Evolutionary conservation across 1,140 invertebrate genomes (phyloP).

Genomic region (Campoletis sonorensis): DNA sequence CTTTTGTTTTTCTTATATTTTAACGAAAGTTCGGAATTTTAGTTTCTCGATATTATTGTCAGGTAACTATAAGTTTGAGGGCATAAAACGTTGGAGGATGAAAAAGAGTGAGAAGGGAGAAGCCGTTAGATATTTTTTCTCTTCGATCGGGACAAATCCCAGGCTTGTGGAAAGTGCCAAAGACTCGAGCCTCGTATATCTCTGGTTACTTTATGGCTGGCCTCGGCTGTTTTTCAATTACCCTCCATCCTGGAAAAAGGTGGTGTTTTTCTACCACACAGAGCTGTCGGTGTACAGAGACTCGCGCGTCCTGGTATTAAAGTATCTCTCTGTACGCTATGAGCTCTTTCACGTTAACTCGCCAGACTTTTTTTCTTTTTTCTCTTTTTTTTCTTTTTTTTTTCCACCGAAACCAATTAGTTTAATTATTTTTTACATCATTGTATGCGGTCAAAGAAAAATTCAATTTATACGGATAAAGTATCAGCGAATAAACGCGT

Average conservation of each 20-base stretch:
- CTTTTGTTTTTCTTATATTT: neutral
- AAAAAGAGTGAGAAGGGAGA: constrained; percentile 1
- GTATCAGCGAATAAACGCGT: no score
- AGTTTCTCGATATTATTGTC: neutral
- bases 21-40: neutral
- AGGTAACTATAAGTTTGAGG: neutral
- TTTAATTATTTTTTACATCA: neutral
- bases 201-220: constrained; percentile 58
- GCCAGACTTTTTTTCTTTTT: neutral
- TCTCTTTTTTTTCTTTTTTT: no score
- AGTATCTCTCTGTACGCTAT: neutral
- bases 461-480: no score
- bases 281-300: constrained; percentile 1
- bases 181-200: constrained; percentile 60
- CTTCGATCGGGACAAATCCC: constrained; percentile 53
- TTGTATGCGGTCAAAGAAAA: no score
- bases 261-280: constrained; percentile 31
- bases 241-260: constrained; percentile 50
- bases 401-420: neutral
- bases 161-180: constrained; percentile 54
- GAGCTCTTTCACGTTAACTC: no score
- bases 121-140: constrained; percentile 63
- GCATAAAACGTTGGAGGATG: neutral
- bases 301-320: neutral
- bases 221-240: constrained; percentile 65